Conservation (phyloP, 1,140 invertebrate genomes). For the Drosophila ohnishii region DNA sequence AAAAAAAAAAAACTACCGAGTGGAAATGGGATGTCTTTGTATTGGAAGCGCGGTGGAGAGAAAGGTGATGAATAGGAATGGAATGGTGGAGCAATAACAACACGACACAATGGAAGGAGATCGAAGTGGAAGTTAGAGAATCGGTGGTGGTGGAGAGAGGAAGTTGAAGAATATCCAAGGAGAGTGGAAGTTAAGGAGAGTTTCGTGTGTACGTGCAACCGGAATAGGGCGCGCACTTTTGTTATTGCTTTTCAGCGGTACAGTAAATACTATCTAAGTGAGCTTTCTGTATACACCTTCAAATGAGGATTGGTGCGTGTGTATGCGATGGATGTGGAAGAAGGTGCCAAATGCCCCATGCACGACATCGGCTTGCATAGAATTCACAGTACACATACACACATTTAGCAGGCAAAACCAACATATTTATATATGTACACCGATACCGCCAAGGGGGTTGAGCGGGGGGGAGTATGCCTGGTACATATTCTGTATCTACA, state of each 20-base stretch:
- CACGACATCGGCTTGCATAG: slow-evolving; percentile 64
- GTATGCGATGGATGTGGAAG: slow-evolving; percentile 31
- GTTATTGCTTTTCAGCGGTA: slow-evolving; percentile 68
- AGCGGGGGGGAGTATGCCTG: slow-evolving; percentile 23
- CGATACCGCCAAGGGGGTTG: slow-evolving; percentile 22
- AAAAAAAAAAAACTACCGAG: slow-evolving; percentile 27
- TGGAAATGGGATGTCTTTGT: slow-evolving; percentile 30
- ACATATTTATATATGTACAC: slow-evolving; percentile 25
- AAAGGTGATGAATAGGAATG: slow-evolving; percentile 24
- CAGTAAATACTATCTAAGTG: slow-evolving; percentile 65
- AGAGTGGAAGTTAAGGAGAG: slow-evolving; percentile 17
- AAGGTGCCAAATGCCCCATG: slow-evolving; percentile 68
- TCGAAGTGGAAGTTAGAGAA: slow-evolving; percentile 15
- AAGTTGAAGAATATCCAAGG: slow-evolving; percentile 20
- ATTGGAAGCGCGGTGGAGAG: slow-evolving; percentile 22
- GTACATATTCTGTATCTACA: slow-evolving; percentile 59
- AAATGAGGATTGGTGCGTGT: neutral
- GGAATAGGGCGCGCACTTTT: slow-evolving; percentile 75
- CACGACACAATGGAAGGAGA: slow-evolving; percentile 18
- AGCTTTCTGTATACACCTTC: slow-evolving; percentile 49
- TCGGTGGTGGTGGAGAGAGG: neutral
- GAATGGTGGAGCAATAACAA: slow-evolving; percentile 25
- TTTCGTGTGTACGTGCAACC: slow-evolving; percentile 61
- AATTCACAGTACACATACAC: slow-evolving; percentile 34
- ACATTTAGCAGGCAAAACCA: slow-evolving; percentile 12